These are phyloP conservation scores for Scaptodrosophila latifasciaeformis DNA, from an alignment of 2,888 invertebrate genomes.

Conservation along the genomic window DNA sequence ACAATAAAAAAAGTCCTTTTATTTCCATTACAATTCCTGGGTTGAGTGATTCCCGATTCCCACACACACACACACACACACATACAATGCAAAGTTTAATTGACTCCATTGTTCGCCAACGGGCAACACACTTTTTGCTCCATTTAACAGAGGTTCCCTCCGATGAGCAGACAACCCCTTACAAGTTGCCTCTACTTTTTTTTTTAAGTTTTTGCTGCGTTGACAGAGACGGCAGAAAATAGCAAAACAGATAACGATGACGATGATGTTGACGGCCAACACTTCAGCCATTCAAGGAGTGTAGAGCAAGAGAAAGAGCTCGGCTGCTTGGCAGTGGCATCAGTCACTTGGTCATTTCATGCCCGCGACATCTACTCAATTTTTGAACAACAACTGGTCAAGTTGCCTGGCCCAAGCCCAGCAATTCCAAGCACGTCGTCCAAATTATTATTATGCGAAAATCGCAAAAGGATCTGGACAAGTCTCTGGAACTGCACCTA, in stretches of 20 bases:
- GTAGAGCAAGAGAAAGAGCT: neutral
- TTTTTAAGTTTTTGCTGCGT: slow-evolving; percentile 15
- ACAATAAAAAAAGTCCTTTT: too few species aligned
- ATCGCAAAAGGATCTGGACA: slow-evolving; percentile 68
- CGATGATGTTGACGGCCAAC: neutral
- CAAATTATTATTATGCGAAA: slow-evolving; percentile 74
- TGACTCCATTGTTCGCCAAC: slow-evolving; percentile 63
- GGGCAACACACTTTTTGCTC: slow-evolving; percentile 64
- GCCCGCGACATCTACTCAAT: slow-evolving; percentile 49
- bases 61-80: neutral
- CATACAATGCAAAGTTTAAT: slow-evolving; percentile 66
- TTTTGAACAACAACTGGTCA: slow-evolving; percentile 18
- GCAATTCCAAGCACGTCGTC: slow-evolving; percentile 70
- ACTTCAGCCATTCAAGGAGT: neutral
- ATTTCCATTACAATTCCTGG: too few species aligned
- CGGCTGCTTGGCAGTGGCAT: slow-evolving; percentile 38
- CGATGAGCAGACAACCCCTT: too few species aligned
- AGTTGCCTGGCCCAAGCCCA: slow-evolving; percentile 32
- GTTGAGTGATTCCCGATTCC: too few species aligned
- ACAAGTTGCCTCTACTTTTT: too few species aligned
- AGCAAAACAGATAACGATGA: slow-evolving; percentile 43
- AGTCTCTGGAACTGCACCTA: too few species aligned
- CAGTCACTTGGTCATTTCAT: slow-evolving; percentile 49
- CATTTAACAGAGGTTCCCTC: slow-evolving; percentile 60
- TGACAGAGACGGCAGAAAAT: slow-evolving; percentile 37